Evolutionary conservation across 2,797 vertebrate species (phyloP).

Genomic region (Cheirogaleus major): DNA sequence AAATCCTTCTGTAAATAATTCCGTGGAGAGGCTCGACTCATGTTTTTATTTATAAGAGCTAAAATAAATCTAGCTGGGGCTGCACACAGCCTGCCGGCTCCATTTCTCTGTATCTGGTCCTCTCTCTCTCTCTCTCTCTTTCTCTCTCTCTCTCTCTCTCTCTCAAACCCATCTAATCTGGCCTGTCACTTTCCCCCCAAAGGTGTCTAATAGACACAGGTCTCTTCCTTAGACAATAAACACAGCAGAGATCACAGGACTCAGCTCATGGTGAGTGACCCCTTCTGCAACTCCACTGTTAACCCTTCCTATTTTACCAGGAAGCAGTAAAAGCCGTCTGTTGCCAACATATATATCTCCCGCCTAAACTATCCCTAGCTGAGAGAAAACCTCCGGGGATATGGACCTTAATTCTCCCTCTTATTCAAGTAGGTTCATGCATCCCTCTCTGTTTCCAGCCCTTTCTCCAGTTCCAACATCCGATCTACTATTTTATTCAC

Average conservation of each 20-base stretch:
- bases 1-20: slow-evolving; percentile 85
- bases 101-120: slow-evolving; percentile 50
- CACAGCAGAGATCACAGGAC: slow-evolving; percentile 64
- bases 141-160: slow-evolving; percentile 32
- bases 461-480: not conserved
- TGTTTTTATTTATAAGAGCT: slow-evolving; percentile 84
- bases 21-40: slow-evolving; percentile 61
- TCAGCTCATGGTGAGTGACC: slow-evolving; percentile 49
- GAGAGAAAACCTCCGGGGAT: fast-evolving
- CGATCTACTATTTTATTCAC: not conserved
- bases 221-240: slow-evolving; percentile 40
- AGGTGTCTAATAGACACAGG: slow-evolving; percentile 9
- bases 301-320: slow-evolving; percentile 47
- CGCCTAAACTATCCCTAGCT: not conserved
- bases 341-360: not conserved
- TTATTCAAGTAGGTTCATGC: not conserved
- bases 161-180: not conserved
- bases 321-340: not conserved
- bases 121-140: slow-evolving; percentile 31
- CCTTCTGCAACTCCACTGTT: slow-evolving; percentile 42
- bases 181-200: slow-evolving; percentile 26
- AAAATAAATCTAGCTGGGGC: slow-evolving; percentile 67
- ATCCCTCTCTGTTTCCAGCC: not conserved
- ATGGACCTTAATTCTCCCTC: not conserved
- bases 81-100: not conserved